Evolutionary conservation across 2,113 vertebrate genomes (phyloP), one percentile per base, ranked within the genome.

Genomic region (Heterocephalus glaber): DNA sequence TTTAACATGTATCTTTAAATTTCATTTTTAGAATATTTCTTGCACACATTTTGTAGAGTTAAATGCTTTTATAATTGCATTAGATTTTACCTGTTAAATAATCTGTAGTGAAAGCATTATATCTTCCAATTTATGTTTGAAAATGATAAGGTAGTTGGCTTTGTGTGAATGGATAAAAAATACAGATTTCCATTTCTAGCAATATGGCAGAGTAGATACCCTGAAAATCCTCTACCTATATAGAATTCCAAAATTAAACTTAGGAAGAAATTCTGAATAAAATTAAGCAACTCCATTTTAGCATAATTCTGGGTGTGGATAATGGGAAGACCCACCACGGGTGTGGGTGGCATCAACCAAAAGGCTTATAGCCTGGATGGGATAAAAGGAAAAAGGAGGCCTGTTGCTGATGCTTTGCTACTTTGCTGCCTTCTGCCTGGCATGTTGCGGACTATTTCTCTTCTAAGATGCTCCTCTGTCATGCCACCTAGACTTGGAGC

Each of bases 1-100:
- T 87, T 95, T 72, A 86, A 68, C n/a, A 92, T 81, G 24, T 93
- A 56, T 68, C 5, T 76, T 93, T 72, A 90, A 83, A 80, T 90
- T 93, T 86, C 14, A 54, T 60, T 92, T 83, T 90, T 58, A 83
- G 61, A 79, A 58, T 61, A 19, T 80, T 66, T 80, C 74, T 38
- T 47, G 54, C 56, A 33, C 7, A 74, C n/a, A 66, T 72, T 88
- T 92, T 94, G 47, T 6, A 47, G 16, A 79, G 13, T 74, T 84
- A 49, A 26, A 61, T 92, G 28, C 8, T 87, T 89, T 93, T 56
- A 47, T 82, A 91, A 93, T 79, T 89, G 86, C 17, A 52, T 56
- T 49, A 85, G 17, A 72, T 68, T 79, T 19, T 79, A 82, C 63
- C 68, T 41, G 26, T 19, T 89, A 60, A 72, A 54, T 70, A 91